Percentiles rank a stretch among this genome's conserved stretches.
phyloP scores from a whole-genome alignment of 2,797 vertebrate species.

The Amblyraja radiata region DNA sequence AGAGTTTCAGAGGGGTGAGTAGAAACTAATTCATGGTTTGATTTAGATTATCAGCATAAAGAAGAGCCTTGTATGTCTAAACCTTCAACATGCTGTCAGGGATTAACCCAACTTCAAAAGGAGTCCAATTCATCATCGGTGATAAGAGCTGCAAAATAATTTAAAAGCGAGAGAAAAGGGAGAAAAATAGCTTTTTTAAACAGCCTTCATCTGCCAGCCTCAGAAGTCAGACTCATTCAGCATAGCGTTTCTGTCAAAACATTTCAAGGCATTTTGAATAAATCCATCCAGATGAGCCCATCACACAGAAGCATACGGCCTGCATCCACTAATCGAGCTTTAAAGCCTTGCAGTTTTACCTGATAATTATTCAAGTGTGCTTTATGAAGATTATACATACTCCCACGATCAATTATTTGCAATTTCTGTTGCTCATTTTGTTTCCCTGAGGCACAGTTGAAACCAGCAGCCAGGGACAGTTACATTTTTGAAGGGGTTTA shows the following conservation, averaged over 20 bases:
- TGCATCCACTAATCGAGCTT: background rate
- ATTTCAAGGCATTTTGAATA: constrained; percentile 9
- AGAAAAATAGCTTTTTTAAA: background rate
- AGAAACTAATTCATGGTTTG: background rate
- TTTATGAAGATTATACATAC: background rate
- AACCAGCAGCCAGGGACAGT: too few relatives aligned
- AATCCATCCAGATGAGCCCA: background rate
- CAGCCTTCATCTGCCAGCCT: constrained; percentile 5
- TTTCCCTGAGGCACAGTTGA: background rate
- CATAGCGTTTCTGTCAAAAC: background rate
- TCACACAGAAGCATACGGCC: background rate
- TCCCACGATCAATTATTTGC: background rate
- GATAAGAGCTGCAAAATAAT: background rate
- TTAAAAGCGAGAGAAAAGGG: background rate
- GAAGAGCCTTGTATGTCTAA: background rate
- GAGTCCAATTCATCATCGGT: background rate
- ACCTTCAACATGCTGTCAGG: background rate
- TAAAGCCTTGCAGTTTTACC: background rate
- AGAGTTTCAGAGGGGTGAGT: background rate
- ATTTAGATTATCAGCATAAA: background rate
- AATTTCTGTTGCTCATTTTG: background rate
- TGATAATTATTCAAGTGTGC: background rate
- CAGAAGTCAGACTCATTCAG: background rate
- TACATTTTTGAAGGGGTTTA: background rate
- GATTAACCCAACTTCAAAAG: constrained; percentile 35